These are phyloP conservation scores for Sapayoa aenigma DNA, from an alignment of 2,113 vertebrate genomes.

Conservation along the genomic window DNA sequence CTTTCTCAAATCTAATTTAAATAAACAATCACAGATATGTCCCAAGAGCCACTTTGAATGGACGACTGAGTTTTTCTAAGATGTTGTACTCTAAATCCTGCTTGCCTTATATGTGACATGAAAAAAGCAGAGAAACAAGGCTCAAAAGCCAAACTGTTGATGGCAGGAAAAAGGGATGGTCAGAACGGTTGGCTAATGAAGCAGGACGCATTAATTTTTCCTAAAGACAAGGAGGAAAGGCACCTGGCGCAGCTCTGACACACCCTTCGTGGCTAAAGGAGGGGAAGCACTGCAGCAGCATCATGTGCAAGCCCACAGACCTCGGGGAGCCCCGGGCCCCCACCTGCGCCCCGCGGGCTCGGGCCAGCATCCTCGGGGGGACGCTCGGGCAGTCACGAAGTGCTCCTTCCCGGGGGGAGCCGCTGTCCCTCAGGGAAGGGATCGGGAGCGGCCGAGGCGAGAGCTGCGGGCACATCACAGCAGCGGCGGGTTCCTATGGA, in stretches of 20 bases:
- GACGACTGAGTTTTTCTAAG: background rate
- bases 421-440: background rate
- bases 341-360: rapidly evolving
- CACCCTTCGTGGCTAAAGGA: rapidly evolving
- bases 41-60: background rate
- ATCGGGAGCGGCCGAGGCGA: rapidly evolving
- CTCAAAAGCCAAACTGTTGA: background rate
- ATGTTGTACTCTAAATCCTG: background rate
- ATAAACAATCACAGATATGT: background rate
- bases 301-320: too few relatives aligned
- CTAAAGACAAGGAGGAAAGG: background rate
- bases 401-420: background rate
- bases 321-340: too few relatives aligned
- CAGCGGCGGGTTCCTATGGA: background rate
- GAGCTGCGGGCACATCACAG: background rate
- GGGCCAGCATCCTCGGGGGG: background rate
- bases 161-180: background rate
- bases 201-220: rapidly evolving
- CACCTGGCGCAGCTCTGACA: rapidly evolving
- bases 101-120: background rate
- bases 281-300: rapidly evolving
- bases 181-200: background rate
- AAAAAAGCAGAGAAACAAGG: background rate
- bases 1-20: background rate
- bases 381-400: background rate